Evolutionary conservation across 2,888 invertebrate species (phyloP), one percentile per base, ranked within the genome.

Genomic region (Gryllus longicercus): DNA sequence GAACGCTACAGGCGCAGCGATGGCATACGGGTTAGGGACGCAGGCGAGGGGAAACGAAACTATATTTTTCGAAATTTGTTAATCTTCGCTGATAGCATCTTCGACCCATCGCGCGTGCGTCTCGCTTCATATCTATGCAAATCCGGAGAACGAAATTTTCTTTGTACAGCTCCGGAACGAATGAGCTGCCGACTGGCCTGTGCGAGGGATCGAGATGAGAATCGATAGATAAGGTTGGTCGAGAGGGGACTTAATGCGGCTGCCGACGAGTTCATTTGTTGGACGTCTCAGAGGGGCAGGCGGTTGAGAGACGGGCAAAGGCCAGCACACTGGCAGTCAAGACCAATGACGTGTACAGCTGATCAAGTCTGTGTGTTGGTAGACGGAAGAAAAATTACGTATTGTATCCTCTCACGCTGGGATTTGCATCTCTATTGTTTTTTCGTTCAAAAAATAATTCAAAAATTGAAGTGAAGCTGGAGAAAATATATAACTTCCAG

Each of bases 61-160:
- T n/a, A 63, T 63, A 63, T 63, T 63, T 63, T 18, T 18, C 3
- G 63, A 63, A 63, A 63, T 63, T 63, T 63, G 63, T 63, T 63
- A 14, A n/a, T 63, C 63, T 18, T 63, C 63, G n/a, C 11, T n/a
- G 63, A 63, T 63, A 63, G n/a, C 63, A 63, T 63, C 63, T 63
- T 63, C 63, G 1, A n/a, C 63, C 63, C 63, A 63, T 63, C 63
- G 8, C 14, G 10, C 63, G n/a, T n/a, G 1, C 14, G 63, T n/a
- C 63, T 63, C n/a, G 14, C 63, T 63, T 63, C 63, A 63, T 63
- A 63, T 63, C 63, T 63, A 63, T 63, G 63, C 63, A 63, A 63
- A 63, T 63, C 38, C 63, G 63, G 63, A 63, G 63, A 63, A 38
- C 5, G 63, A 63, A 63, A 63, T 63, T 63, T 63, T 63, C 63